Base-by-base conservation (phyloP, 35 echinoderm and acorn worm species). In the Anneissia japonica region DNA sequence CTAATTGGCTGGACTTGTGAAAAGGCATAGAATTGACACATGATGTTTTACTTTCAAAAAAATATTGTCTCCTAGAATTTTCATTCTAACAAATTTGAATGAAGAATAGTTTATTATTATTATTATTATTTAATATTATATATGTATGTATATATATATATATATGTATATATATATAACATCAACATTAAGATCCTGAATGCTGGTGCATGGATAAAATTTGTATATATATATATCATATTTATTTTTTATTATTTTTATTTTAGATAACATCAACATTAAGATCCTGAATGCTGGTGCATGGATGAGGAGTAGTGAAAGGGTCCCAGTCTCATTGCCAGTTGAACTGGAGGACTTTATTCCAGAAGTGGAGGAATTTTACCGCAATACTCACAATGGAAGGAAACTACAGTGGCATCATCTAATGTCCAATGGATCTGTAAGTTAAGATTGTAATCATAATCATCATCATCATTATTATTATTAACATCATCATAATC, bases 401-500 rank as follows among this genome's bases (percentile, higher is more conserved):
- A 86, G 96, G 45, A 99, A 99, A 80, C 89, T 94, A 29, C 96
- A 99, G 74, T 99, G 96, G 96, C 96, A 99, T 51, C 96, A 99
- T 74, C 96, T 99, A 30, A 99, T 99, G 96, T 99, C 96, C n/a
- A 99, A 99, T 94, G 96, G 96, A 85, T 94, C 94, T 83, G 96
- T 99, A 85, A 99, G 96, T 95, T 7, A 31, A 77, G 3, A 3
- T n/a, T n/a, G n/a, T n/a, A n/a, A n/a, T n/a, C n/a, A n/a, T n/a
- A n/a, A n/a, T n/a, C n/a, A n/a, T n/a, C n/a, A n/a, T n/a, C n/a
- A n/a, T n/a, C n/a, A n/a, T n/a, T n/a, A n/a, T n/a, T n/a, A n/a
- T n/a, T n/a, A n/a, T n/a, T n/a, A n/a, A n/a, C n/a, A n/a, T n/a
- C n/a, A n/a, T n/a, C n/a, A n/a, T n/a, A n/a, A n/a, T n/a, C n/a